A percentile compares a stretch with the other conserved stretches of the same genome.
phyloP scores from a whole-genome alignment of 2,113 vertebrate genomes.

The Odocoileus virginianus region DNA sequence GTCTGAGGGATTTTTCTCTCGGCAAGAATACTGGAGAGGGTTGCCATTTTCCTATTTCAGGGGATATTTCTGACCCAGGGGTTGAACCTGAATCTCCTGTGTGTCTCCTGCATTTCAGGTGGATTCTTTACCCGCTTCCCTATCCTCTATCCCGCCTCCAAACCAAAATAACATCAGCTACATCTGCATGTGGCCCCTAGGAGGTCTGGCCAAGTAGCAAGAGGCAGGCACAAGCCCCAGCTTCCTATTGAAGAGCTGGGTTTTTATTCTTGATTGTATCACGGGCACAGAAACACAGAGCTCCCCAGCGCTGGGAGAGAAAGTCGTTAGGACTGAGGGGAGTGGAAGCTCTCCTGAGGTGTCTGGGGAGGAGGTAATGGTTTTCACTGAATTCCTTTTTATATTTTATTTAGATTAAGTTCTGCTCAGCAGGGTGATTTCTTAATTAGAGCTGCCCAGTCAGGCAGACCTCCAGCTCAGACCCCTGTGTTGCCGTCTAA shows the following conservation, averaged over 20 bases:
- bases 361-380: constrained; percentile 47
- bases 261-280: not conserved
- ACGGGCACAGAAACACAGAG: fast-evolving
- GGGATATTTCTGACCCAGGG: not conserved
- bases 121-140: not conserved
- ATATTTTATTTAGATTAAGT: constrained; percentile 84
- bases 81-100: not conserved
- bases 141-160: not conserved
- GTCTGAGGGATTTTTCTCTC: not conserved
- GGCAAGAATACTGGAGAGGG: not conserved
- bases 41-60: not conserved
- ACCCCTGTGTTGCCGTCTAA: constrained; percentile 87
- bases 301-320: not conserved
- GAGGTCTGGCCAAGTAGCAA: not conserved
- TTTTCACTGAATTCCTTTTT: constrained; percentile 77
- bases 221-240: not conserved
- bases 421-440: constrained; percentile 86
- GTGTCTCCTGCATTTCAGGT: not conserved
- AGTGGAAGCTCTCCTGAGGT: not conserved
- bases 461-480: constrained; percentile 82
- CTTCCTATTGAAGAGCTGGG: not conserved
- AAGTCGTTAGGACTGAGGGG: not conserved
- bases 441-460: constrained; percentile 86
- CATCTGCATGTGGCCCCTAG: not conserved
- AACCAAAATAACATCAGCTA: not conserved